phyloP scores from a whole-genome alignment of 2,797 vertebrate species.

The Passerculus sandwichensis region DNA sequence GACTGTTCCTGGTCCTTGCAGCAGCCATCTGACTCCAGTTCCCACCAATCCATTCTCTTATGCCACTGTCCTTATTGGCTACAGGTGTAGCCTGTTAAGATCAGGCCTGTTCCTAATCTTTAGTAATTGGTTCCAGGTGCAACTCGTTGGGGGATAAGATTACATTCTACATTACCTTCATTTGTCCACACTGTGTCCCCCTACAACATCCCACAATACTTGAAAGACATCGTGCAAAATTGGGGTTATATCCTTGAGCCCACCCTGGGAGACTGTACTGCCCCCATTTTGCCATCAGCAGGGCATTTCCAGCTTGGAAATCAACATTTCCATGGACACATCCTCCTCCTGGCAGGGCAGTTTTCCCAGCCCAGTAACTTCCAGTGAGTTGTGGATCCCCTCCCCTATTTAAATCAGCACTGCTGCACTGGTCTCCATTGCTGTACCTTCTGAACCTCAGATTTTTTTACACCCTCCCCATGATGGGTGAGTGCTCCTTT shows the following conservation, averaged over 20 bases:
- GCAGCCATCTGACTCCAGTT: too few species aligned
- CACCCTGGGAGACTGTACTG: fast-evolving
- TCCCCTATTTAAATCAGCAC: neutral
- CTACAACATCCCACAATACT: neutral
- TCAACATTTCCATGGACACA: neutral
- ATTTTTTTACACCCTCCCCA: neutral
- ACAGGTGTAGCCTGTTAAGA: too few species aligned
- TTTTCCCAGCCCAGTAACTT: neutral
- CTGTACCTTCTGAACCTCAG: neutral
- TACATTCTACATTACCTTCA: too few species aligned
- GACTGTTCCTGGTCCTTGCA: too few species aligned
- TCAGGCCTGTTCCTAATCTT: too few species aligned
- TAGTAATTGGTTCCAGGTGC: too few species aligned
- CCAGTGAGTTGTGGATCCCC: neutral
- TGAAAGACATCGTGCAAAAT: neutral
- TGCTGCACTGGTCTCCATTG: neutral
- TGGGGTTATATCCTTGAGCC: neutral
- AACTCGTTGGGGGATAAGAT: too few species aligned
- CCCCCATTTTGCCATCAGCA: fast-evolving
- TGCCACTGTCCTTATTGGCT: too few species aligned
- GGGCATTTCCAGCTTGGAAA: neutral
- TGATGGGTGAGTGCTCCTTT: fast-evolving
- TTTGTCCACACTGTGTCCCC: too few species aligned
- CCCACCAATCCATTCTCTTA: too few species aligned
- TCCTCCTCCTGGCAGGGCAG: neutral